phyloP scores from a whole-genome alignment of 2,888 invertebrate species.

The Dermolepida albohirtum region DNA sequence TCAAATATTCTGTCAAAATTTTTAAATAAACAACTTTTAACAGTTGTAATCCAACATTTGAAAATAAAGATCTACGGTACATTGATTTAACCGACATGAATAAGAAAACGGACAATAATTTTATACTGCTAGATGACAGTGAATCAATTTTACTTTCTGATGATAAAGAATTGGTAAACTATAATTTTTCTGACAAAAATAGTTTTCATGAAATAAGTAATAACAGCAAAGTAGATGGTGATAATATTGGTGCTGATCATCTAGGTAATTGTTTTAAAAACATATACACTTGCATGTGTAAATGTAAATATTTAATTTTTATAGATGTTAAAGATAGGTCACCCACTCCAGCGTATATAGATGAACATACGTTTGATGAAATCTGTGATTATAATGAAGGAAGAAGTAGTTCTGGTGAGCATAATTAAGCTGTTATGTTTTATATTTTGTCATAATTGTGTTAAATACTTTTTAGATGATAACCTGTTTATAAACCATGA shows the following conservation, averaged over 20 bases:
- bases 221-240: no score
- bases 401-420: not conserved
- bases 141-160: constrained; percentile 6
- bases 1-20: not conserved
- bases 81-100: constrained; percentile 3
- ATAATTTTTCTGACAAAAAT: not conserved
- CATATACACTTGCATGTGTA: not conserved
- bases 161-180: not conserved
- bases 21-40: not conserved
- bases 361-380: constrained; percentile 13
- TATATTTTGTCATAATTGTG: not conserved
- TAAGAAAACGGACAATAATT: not conserved
- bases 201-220: no score
- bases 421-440: not conserved
- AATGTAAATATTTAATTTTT: not conserved
- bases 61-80: constrained; percentile 8
- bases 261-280: constrained; percentile 7
- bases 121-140: not conserved
- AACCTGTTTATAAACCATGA: no score
- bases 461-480: not conserved
- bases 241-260: not conserved
- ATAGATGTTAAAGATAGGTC: constrained; percentile 12
- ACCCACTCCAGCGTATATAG: constrained; percentile 20
- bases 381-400: not conserved
- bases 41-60: constrained; percentile 32